Evolutionary conservation across 2,113 vertebrate genomes (phyloP).

Genomic region (Lasiurus cinereus): DNA sequence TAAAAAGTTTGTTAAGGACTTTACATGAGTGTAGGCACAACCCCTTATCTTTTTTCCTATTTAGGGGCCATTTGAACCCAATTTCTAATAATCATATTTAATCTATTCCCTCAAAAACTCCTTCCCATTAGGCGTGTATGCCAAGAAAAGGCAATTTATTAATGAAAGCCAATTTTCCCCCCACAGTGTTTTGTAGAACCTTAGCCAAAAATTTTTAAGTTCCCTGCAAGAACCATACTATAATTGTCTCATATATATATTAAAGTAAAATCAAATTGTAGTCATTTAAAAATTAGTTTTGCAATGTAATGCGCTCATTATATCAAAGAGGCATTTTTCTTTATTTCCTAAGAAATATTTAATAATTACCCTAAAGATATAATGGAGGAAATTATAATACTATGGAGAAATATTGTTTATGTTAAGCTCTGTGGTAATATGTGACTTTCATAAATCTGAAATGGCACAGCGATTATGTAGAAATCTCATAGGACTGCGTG

Average conservation of each 20-base stretch:
- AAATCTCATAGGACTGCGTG: not conserved
- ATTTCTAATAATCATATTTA: not conserved
- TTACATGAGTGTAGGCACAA: not conserved
- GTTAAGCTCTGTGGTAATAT: not conserved
- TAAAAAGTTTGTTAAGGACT: not conserved
- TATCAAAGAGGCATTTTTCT: not conserved
- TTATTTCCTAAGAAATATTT: not conserved
- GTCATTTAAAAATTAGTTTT: not conserved
- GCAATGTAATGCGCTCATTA: not conserved
- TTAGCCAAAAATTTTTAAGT: not conserved
- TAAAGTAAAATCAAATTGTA: not conserved
- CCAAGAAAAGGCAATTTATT: constrained; percentile 29
- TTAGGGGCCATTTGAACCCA: constrained; percentile 7
- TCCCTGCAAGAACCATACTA: not conserved
- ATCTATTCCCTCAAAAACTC: not conserved
- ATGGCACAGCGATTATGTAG: not conserved
- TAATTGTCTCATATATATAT: not conserved
- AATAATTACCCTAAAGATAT: not conserved
- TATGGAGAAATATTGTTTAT: not conserved
- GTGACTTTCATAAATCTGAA: not conserved
- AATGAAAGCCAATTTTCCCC: not conserved
- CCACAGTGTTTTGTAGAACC: not conserved
- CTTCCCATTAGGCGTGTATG: not conserved
- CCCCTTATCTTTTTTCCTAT: not conserved
- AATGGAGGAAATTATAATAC: not conserved